These are phyloP conservation scores for Diorhabda carinulata DNA, from an alignment of 1,140 invertebrate species.

Conservation along the genomic window DNA sequence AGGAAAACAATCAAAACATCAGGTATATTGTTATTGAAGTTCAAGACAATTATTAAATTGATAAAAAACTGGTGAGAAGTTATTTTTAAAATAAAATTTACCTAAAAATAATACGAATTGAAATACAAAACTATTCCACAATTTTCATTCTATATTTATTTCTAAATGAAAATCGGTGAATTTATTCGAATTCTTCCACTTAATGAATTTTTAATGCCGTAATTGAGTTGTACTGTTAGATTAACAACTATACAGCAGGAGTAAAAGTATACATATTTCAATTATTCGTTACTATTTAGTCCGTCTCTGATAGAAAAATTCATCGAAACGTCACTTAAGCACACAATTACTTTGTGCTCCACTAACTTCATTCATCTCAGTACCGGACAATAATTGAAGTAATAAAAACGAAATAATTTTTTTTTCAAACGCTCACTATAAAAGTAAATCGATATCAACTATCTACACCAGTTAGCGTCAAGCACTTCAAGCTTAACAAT, in stretches of 20 bases:
- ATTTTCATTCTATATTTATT: not conserved
- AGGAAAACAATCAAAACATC: too few species aligned
- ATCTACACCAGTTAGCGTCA: conserved; percentile 58
- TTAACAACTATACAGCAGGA: not conserved
- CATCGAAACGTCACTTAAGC: conserved; percentile 30
- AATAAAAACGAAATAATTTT: conserved; percentile 27
- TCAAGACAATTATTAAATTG: too few species aligned
- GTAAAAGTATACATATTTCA: not conserved
- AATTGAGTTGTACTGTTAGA: too few species aligned
- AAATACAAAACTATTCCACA: not conserved
- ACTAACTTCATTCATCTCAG: conserved; percentile 35
- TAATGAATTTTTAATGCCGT: too few species aligned
- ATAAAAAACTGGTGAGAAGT: too few species aligned
- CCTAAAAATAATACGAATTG: not conserved
- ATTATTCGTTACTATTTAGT: conserved; percentile 6
- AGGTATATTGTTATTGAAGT: too few species aligned
- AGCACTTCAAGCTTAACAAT: conserved; percentile 37
- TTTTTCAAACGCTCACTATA: conserved; percentile 48
- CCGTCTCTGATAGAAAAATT: not conserved
- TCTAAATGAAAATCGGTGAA: too few species aligned
- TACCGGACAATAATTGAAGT: conserved; percentile 32
- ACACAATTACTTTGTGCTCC: conserved; percentile 37
- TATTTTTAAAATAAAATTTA: too few species aligned
- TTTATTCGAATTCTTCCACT: too few species aligned
- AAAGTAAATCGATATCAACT: conserved; percentile 54